Base-by-base conservation (phyloP, 2,888 invertebrate genomes). In the Silvanus unidentatus region DNA sequence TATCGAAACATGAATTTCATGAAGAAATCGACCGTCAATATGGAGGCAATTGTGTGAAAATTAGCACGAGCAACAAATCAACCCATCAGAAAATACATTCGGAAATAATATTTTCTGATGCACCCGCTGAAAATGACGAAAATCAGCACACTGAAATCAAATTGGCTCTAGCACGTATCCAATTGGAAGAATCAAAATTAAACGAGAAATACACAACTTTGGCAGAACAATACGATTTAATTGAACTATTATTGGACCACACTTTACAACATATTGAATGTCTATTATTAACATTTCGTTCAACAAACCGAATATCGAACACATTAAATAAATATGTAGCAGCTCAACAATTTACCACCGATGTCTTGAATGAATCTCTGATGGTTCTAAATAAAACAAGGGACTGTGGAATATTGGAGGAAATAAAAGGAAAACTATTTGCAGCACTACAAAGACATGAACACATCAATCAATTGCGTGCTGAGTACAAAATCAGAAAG, bases 221-320 rank as follows among this genome's bases (percentile, higher is more conserved):
- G 11, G 49, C 49, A 34, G 59, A 58, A 11, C 49, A 52, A 35
- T 62, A 52, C 41, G 58, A 57, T 32, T 36, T 54, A 15, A 29
- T 58, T 12, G 58, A 60, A 42, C 46, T 36, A 15, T 43, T 60
- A 32, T 40, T 59, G 37, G 60, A 60, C 39, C 55, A 59, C 13
- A 41, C 59, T n/a, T 27, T 60, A 13, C 59, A 59, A 30, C 58
- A 63, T 42, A 39, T 63, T 16, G 61, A 62, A 15, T 61, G 62
- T 42, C 42, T 58, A 16, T 51, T 58, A 15, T 43, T 64, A 29
- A 58, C 61, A 40, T 48, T 55, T 9, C 58, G 58, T 46, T 57
- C 62, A 2, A 50, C 57, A 4, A 52, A 53, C 13, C 48, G 58
- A 22, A 47, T 64, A 13, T 47, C 52, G 12, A 41, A 50, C 10